phyloP scores from a whole-genome alignment of 1,140 invertebrate genomes.

The Trichogramma pretiosum region DNA sequence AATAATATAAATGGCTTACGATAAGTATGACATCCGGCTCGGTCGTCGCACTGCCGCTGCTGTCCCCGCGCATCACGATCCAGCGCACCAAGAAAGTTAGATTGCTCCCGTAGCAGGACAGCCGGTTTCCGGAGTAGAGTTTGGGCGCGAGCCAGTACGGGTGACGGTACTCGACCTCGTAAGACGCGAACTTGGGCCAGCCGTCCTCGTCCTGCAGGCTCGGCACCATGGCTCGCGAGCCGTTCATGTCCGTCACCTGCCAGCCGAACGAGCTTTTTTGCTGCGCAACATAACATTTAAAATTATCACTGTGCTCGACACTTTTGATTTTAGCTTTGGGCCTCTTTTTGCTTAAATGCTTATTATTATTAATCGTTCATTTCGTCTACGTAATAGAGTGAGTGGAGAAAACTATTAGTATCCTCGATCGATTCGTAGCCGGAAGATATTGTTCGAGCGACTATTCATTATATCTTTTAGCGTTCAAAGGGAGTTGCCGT shows the following conservation, averaged over 20 bases:
- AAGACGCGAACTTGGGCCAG: slow-evolving; percentile 51
- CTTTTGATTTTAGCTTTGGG: no score
- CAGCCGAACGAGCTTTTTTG: no score
- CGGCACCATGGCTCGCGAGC: slow-evolving; percentile 43
- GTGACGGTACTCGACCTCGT: slow-evolving; percentile 61
- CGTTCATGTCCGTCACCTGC: slow-evolving; percentile 55
- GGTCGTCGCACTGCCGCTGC: slow-evolving; percentile 72
- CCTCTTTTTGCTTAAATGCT: no score
- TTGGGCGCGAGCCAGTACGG: slow-evolving; percentile 86
- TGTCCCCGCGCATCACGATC: slow-evolving; percentile 80
- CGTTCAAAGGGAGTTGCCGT: no score
- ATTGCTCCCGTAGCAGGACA: slow-evolving; percentile 77
- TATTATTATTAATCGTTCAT: no score
- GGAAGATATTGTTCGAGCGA: no score
- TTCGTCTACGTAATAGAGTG: no score
- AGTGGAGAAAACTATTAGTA: no score
- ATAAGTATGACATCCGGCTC: slow-evolving; percentile 81
- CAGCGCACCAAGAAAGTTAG: slow-evolving; percentile 72
- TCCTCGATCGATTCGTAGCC: no score
- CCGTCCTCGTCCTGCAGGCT: slow-evolving; percentile 47
- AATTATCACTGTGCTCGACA: neutral
- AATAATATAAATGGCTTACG: slow-evolving; percentile 51
- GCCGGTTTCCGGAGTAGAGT: slow-evolving; percentile 62
- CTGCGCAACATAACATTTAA: neutral
- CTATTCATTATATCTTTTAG: no score